A percentile compares a stretch with the other conserved stretches of the same genome.
Evolutionary conservation across 2,113 vertebrate species (phyloP).

Genomic region (Buteo buteo): DNA sequence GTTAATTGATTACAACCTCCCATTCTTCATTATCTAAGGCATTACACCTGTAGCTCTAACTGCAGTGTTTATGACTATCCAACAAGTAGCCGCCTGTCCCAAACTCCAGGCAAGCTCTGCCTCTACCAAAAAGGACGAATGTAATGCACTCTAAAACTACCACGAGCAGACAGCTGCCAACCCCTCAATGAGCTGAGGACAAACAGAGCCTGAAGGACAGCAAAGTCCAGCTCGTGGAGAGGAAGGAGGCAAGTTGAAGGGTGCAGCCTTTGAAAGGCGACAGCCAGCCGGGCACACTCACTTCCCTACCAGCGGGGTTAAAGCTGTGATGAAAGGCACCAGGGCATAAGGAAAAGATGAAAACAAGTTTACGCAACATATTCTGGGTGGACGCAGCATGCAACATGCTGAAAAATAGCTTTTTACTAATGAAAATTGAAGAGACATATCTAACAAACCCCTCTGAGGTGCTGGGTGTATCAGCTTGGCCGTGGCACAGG

Average conservation of each 20-base stretch:
- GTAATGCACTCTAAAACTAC: neutral
- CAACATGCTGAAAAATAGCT: neutral
- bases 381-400: neutral
- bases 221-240: neutral
- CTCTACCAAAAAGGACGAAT: neutral
- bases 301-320: neutral
- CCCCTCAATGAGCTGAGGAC: neutral
- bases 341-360: neutral
- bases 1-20: constrained; percentile 12
- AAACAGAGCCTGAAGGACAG: neutral
- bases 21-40: neutral
- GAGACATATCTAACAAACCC: neutral
- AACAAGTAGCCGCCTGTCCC: neutral
- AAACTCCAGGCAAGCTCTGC: neutral
- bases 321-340: neutral
- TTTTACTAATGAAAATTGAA: neutral
- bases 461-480: neutral
- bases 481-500: neutral
- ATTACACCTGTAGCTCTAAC: neutral
- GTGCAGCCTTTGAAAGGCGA: neutral
- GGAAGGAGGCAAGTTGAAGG: neutral
- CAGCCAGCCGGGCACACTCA: neutral
- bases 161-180: neutral
- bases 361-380: neutral
- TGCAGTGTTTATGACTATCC: neutral